These are phyloP conservation scores for Oplegnathus fasciatus DNA, from an alignment of 2,113 vertebrate genomes.

Conservation along the genomic window DNA sequence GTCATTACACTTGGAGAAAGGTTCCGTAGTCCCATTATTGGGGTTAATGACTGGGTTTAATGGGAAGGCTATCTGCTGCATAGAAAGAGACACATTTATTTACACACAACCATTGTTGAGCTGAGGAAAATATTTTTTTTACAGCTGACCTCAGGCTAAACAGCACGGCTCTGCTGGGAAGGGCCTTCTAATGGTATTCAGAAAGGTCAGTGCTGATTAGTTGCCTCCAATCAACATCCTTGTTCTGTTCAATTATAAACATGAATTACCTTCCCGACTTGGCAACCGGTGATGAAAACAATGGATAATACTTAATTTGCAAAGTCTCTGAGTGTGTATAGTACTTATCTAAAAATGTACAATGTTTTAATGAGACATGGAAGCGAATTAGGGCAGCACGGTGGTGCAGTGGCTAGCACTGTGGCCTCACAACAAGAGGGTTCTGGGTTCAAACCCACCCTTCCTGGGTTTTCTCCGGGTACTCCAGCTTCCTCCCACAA, in stretches of 20 bases:
- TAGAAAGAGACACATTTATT: conserved; percentile 49
- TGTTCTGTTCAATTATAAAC: conserved; percentile 42
- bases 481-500: too few species aligned
- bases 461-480: too few species aligned
- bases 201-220: conserved; percentile 50
- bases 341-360: neutral
- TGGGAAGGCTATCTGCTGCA: conserved; percentile 36
- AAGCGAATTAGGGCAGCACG: too few species aligned
- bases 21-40: conserved; percentile 41
- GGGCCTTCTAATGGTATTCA: conserved; percentile 13
- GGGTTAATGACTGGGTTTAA: conserved; percentile 67
- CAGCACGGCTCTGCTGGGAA: conserved; percentile 10
- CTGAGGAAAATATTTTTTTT: conserved; percentile 33
- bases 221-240: conserved; percentile 45
- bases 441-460: too few species aligned
- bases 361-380: neutral
- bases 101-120: conserved; percentile 27
- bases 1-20: conserved; percentile 56
- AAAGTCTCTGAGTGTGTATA: neutral
- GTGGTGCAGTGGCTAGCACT: too few species aligned
- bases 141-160: conserved; percentile 61
- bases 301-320: conserved; percentile 8
- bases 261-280: conserved; percentile 25
- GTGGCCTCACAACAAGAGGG: too few species aligned
- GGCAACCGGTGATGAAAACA: neutral